These are phyloP conservation scores for Hydroisotoma schaefferi DNA, from an alignment of 2,888 invertebrate species.

Conservation along the genomic window DNA sequence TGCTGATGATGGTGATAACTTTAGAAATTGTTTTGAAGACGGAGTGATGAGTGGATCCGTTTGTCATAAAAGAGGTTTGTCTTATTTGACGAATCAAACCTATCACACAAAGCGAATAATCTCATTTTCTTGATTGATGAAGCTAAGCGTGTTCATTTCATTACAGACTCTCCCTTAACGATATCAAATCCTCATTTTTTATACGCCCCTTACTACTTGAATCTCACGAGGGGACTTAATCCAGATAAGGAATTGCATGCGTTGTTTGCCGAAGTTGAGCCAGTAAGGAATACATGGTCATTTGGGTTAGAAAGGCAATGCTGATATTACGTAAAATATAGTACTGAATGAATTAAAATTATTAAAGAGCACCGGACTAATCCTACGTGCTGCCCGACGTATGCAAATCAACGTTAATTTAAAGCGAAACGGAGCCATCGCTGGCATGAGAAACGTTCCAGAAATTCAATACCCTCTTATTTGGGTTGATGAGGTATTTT, in stretches of 20 bases:
- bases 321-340: not conserved
- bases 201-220: conserved; percentile 25
- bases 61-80: conserved; percentile 23
- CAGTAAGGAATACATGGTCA: conserved; percentile 16
- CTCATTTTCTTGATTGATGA: not conserved
- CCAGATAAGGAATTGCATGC: conserved; percentile 23
- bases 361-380: conserved; percentile 27
- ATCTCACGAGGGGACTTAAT: conserved; percentile 25
- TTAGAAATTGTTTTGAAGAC: conserved; percentile 24
- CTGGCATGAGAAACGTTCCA: conserved; percentile 26
- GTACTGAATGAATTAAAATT: not conserved
- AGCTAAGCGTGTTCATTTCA: not conserved
- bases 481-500: conserved; percentile 34
- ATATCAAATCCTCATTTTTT: conserved; percentile 35
- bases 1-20: conserved; percentile 7
- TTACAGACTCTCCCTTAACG: conserved; percentile 23
- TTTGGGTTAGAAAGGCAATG: not conserved
- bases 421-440: conserved; percentile 19
- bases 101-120: no score
- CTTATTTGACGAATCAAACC: not conserved
- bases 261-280: conserved; percentile 29
- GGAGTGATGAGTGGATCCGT: conserved; percentile 23
- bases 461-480: conserved; percentile 29
- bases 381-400: conserved; percentile 24
- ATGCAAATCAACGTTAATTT: conserved; percentile 36